These are phyloP conservation scores for Montipora capitata DNA, from an alignment of 92 coral and sea anemone species.

Conservation along the genomic window DNA sequence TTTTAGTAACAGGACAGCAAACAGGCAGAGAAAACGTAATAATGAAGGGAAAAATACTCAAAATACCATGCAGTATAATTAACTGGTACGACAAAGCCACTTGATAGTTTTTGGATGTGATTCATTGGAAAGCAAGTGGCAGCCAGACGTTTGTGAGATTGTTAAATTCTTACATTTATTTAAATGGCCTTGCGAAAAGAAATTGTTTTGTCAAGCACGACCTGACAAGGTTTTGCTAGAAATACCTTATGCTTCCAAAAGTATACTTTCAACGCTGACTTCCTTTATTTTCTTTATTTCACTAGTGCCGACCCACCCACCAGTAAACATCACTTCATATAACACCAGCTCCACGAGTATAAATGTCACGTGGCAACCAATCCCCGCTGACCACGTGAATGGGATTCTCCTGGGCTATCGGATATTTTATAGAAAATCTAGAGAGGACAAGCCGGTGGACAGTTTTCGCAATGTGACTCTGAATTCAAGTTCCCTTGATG, in stretches of 20 bases:
- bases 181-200: too few relatives aligned
- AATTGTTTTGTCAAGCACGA: too few relatives aligned
- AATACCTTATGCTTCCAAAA: not conserved
- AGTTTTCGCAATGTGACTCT: slow-evolving; percentile 6
- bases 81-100: too few relatives aligned
- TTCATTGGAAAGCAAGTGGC: too few relatives aligned
- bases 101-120: too few relatives aligned
- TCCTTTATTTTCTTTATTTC: not conserved
- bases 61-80: too few relatives aligned
- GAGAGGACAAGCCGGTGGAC: not conserved
- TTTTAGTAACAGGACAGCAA: too few relatives aligned
- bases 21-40: too few relatives aligned
- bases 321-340: slow-evolving; percentile 39
- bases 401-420: slow-evolving; percentile 66
- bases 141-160: too few relatives aligned
- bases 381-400: slow-evolving; percentile 51
- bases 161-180: too few relatives aligned
- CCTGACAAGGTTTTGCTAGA: not conserved
- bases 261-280: not conserved
- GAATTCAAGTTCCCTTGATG: slow-evolving; percentile 1
- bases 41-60: too few relatives aligned
- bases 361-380: slow-evolving; percentile 54
- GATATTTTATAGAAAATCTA: slow-evolving; percentile 5
- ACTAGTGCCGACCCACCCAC: slow-evolving; percentile 56
- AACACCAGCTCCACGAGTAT: slow-evolving; percentile 69